Evolutionary conservation across 2,797 vertebrate genomes (phyloP).

Genomic region (Geotrypetes seraphini): DNA sequence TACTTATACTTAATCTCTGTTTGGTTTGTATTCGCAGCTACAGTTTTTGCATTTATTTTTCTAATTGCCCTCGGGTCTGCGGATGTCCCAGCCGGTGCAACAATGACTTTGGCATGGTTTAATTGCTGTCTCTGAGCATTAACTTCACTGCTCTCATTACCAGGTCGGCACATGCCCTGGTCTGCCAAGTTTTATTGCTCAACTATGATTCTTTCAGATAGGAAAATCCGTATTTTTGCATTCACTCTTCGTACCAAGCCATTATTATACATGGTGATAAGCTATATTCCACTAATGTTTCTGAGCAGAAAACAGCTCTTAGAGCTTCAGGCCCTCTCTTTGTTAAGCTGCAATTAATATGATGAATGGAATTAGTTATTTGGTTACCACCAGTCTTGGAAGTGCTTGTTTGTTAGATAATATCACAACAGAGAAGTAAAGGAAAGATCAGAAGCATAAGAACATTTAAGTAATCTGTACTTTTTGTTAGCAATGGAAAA

Average conservation of each 20-base stretch:
- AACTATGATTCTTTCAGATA: not conserved
- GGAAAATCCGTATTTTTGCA: conserved; percentile 23
- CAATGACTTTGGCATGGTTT: too few relatives aligned
- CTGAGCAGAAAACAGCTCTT: conserved; percentile 31
- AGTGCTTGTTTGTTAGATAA: conserved; percentile 41
- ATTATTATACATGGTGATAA: conserved; percentile 41
- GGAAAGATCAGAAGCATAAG: conserved; percentile 21
- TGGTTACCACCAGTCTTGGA: conserved; percentile 34
- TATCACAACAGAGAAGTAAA: conserved; percentile 32
- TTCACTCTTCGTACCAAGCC: conserved; percentile 27
- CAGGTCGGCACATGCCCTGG: too few relatives aligned
- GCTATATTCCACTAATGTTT: conserved; percentile 31
- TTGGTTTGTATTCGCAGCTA: too few relatives aligned
- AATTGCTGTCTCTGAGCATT: too few relatives aligned
- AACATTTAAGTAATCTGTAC: not conserved
- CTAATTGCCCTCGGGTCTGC: too few relatives aligned
- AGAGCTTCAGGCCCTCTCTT: conserved; percentile 38
- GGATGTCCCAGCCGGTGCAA: too few relatives aligned
- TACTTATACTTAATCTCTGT: too few relatives aligned
- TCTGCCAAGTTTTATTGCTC: too few relatives aligned
- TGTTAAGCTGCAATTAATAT: conserved; percentile 57
- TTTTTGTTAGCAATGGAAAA: too few relatives aligned
- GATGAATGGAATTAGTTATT: conserved; percentile 48
- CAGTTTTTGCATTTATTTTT: too few relatives aligned
- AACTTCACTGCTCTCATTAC: too few relatives aligned